phyloP scores from a whole-genome alignment of 2,888 invertebrate genomes.

The Agapostemon virescens region DNA sequence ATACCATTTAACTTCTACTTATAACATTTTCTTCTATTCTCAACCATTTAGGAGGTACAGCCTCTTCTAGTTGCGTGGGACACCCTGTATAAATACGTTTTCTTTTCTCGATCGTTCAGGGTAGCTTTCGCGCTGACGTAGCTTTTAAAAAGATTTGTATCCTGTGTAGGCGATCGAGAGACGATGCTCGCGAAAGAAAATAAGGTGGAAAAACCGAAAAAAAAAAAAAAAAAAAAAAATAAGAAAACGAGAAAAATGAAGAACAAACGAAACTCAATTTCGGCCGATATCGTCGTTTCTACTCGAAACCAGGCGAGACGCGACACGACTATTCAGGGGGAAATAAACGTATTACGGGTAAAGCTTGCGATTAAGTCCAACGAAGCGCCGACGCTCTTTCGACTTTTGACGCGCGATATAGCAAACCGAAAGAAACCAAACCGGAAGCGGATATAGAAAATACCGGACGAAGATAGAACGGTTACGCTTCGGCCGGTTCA shows the following conservation, averaged over 20 bases:
- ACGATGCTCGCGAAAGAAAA: not conserved
- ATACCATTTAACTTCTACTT: too few species aligned
- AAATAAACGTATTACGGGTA: slow-evolving; percentile 49
- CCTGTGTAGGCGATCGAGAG: slow-evolving; percentile 14
- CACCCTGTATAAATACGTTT: not conserved
- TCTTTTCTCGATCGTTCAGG: slow-evolving; percentile 41
- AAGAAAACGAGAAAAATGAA: not conserved
- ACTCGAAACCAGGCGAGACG: not conserved
- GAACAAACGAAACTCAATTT: not conserved
- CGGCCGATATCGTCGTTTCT: not conserved
- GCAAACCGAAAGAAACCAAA: not conserved
- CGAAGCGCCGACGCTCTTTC: slow-evolving; percentile 38
- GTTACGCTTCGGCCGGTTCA: slow-evolving; percentile 3
- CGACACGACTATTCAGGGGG: slow-evolving; percentile 16
- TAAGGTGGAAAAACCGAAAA: not conserved
- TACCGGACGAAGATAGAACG: not conserved
- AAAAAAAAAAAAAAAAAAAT: not conserved
- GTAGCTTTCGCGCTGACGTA: slow-evolving; percentile 39
- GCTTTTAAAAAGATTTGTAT: slow-evolving; percentile 27
- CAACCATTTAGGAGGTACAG: too few species aligned
- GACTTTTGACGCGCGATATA: slow-evolving; percentile 8
- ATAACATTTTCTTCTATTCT: too few species aligned
- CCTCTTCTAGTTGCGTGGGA: too few species aligned
- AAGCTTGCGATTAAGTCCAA: slow-evolving; percentile 53
- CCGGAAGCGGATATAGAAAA: not conserved